A percentile compares a stretch with the other conserved stretches of the same genome.
These are phyloP conservation scores for Beaufortia kweichowensis DNA, from an alignment of 2,113 vertebrate species.

Conservation along the genomic window DNA sequence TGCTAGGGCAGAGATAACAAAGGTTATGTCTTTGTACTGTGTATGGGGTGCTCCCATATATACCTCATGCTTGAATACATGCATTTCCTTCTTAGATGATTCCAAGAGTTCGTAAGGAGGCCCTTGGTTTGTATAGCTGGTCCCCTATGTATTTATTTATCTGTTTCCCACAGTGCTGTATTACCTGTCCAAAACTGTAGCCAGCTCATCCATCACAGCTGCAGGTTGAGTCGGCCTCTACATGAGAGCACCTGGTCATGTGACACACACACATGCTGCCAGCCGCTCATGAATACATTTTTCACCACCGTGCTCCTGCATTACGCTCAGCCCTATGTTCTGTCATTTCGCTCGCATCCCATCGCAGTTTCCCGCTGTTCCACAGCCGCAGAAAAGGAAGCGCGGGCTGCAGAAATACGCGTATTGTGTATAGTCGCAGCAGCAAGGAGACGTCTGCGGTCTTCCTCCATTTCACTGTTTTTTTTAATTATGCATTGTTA, in stretches of 20 bases:
- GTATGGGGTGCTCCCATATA: neutral
- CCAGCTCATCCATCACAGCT: slow-evolving; percentile 57
- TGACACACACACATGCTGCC: slow-evolving; percentile 24
- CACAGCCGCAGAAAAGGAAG: slow-evolving; percentile 19
- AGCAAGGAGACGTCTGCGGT: neutral
- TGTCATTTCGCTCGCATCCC: slow-evolving; percentile 45
- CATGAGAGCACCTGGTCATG: slow-evolving; percentile 33
- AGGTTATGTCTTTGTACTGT: slow-evolving; percentile 11
- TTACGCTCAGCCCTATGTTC: slow-evolving; percentile 38
- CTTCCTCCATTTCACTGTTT: neutral
- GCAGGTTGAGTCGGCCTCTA: slow-evolving; percentile 13
- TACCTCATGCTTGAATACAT: slow-evolving; percentile 17
- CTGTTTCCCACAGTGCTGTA: slow-evolving; percentile 47
- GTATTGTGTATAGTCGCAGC: neutral
- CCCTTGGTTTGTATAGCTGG: slow-evolving; percentile 39
- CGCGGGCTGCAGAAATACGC: slow-evolving; percentile 19
- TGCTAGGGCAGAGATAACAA: neutral
- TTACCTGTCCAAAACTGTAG: slow-evolving; percentile 52
- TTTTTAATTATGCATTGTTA: slow-evolving; percentile 21
- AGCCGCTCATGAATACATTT: slow-evolving; percentile 55
- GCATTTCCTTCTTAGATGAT: slow-evolving; percentile 26
- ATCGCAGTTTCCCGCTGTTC: slow-evolving; percentile 40
- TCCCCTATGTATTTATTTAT: slow-evolving; percentile 52
- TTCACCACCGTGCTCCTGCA: slow-evolving; percentile 45
- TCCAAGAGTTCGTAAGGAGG: neutral